These are phyloP conservation scores for Redunca redunca DNA, from an alignment of 2,113 vertebrate species.

Conservation along the genomic window DNA sequence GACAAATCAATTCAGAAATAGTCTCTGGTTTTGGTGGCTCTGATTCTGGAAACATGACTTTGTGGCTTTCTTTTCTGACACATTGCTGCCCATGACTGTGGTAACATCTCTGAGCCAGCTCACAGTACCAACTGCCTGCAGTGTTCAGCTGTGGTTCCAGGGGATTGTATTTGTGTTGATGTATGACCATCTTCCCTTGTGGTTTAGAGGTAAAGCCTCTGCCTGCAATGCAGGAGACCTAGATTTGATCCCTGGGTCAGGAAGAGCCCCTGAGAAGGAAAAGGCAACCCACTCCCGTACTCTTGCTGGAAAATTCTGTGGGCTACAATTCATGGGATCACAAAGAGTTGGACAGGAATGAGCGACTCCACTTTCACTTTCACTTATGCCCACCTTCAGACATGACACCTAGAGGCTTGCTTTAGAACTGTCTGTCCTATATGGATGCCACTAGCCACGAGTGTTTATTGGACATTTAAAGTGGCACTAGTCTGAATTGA, in stretches of 20 bases:
- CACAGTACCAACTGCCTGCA: neutral
- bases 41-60: neutral
- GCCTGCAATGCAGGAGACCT: neutral
- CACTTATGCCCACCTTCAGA: neutral
- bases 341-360: neutral
- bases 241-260: neutral
- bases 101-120: neutral
- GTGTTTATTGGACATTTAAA: neutral
- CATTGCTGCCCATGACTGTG: neutral
- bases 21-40: neutral
- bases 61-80: neutral
- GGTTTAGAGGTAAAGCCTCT: neutral
- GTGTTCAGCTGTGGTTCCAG: rapidly evolving
- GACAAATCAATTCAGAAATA: neutral
- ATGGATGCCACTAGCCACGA: neutral
- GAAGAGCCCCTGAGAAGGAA: neutral
- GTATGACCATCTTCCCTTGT: neutral
- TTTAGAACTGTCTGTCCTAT: neutral
- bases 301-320: neutral
- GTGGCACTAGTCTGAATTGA: neutral
- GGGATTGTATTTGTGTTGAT: neutral
- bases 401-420: neutral
- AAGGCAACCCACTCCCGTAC: neutral
- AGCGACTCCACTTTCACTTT: neutral
- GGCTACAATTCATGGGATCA: neutral